Conservation (phyloP, 2,113 vertebrate species). For the Antechinus stuartii region DNA sequence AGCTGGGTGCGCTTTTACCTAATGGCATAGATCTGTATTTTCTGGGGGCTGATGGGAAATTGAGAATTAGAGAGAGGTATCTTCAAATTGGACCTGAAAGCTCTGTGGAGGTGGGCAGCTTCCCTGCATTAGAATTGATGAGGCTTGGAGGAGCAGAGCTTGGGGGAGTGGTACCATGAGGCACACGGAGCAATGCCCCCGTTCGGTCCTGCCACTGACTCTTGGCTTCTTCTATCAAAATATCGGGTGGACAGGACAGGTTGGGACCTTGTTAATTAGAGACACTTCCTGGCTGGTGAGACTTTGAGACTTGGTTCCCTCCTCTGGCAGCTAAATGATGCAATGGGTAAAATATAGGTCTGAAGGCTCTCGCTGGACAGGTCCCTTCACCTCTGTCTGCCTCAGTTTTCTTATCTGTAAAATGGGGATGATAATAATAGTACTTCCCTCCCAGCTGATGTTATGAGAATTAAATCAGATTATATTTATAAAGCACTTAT, state of each 20-base stretch:
- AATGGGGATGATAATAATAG: neutral
- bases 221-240: slow-evolving; percentile 49
- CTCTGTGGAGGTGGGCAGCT: slow-evolving; percentile 46
- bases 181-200: slow-evolving; percentile 32
- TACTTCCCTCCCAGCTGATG: neutral
- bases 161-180: slow-evolving; percentile 29
- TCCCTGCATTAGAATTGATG: slow-evolving; percentile 33
- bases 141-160: slow-evolving; percentile 51
- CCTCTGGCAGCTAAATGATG: neutral
- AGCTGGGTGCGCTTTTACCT: slow-evolving; percentile 39
- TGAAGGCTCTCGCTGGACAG: neutral
- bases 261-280: neutral
- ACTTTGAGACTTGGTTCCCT: neutral
- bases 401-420: neutral
- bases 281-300: neutral
- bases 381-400: neutral
- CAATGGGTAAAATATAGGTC: neutral
- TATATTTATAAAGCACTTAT: neutral
- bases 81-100: slow-evolving; percentile 33
- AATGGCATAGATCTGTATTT: slow-evolving; percentile 40
- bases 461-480: neutral
- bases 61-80: slow-evolving; percentile 53
- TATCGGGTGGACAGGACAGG: neutral
- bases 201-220: slow-evolving; percentile 53
- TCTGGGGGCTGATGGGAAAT: slow-evolving; percentile 45